Conservation (phyloP, 2,113 vertebrate genomes). For the Azemiops feae region DNA sequence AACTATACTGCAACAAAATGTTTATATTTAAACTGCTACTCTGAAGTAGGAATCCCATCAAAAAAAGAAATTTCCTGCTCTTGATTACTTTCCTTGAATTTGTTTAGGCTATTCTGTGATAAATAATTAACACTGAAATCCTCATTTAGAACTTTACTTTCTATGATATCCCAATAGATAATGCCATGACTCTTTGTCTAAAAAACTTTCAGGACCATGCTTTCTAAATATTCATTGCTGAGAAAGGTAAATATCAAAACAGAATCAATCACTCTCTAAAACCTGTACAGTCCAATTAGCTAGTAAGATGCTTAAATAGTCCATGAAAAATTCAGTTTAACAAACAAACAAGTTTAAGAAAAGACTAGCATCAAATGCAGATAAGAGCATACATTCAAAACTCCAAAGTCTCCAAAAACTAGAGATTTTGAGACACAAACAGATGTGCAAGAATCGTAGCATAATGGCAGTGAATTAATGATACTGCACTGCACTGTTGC, state of each 20-base stretch:
- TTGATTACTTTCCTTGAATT: background rate
- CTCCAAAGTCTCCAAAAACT: background rate
- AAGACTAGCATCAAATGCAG: background rate
- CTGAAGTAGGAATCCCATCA: background rate
- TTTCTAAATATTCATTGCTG: background rate
- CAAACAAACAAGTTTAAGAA: too few species aligned
- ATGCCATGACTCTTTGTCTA: background rate
- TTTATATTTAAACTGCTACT: background rate
- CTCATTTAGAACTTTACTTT: background rate
- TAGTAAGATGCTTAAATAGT: too few species aligned
- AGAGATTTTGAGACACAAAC: background rate
- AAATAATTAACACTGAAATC: background rate
- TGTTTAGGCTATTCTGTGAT: background rate
- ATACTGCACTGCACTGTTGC: constrained; percentile 1
- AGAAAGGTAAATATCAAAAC: background rate
- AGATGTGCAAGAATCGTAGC: constrained; percentile 12
- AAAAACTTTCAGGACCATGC: background rate
- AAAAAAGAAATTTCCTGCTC: background rate
- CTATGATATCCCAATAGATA: background rate
- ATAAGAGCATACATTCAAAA: background rate
- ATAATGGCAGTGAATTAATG: constrained; percentile 27
- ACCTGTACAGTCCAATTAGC: background rate
- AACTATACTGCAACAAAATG: background rate
- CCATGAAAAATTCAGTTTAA: too few species aligned
- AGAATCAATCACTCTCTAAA: too few species aligned